Conservation (phyloP, 2,113 vertebrate genomes). For the Lutjanus erythropterus region DNA sequence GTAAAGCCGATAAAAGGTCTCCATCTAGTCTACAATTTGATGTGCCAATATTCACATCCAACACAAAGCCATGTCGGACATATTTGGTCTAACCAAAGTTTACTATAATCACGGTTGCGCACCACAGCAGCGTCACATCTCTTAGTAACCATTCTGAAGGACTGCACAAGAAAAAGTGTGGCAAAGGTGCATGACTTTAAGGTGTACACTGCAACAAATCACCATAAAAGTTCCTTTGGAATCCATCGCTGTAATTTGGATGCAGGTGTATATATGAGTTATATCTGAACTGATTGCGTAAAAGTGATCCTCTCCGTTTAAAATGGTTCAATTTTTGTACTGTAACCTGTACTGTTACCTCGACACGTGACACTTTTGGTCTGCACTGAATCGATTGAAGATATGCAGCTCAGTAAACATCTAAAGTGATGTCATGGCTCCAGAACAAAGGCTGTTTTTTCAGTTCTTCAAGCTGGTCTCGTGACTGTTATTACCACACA, state of each 20-base stretch:
- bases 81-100: constrained; percentile 26
- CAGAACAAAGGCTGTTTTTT: constrained; percentile 21
- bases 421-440: constrained; percentile 21
- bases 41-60: not conserved
- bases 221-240: not conserved
- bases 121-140: constrained; percentile 63
- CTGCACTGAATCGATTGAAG: constrained; percentile 56
- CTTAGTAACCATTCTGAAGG: constrained; percentile 65
- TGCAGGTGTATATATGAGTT: not conserved
- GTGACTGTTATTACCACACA: not conserved
- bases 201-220: not conserved
- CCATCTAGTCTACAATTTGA: constrained; percentile 8
- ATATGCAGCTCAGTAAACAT: constrained; percentile 57
- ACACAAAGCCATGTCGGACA: not conserved
- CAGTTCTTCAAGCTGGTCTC: not conserved
- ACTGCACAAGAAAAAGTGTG: constrained; percentile 49
- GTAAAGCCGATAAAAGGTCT: not conserved
- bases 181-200: constrained; percentile 57
- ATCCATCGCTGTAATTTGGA: not conserved
- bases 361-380: constrained; percentile 14
- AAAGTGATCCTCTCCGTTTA: not conserved
- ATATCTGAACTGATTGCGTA: not conserved
- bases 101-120: constrained; percentile 33
- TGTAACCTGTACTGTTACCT: not conserved
- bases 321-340: not conserved